Base-by-base conservation (phyloP, 1,140 invertebrate species). In the Drosophila arizonae region DNA sequence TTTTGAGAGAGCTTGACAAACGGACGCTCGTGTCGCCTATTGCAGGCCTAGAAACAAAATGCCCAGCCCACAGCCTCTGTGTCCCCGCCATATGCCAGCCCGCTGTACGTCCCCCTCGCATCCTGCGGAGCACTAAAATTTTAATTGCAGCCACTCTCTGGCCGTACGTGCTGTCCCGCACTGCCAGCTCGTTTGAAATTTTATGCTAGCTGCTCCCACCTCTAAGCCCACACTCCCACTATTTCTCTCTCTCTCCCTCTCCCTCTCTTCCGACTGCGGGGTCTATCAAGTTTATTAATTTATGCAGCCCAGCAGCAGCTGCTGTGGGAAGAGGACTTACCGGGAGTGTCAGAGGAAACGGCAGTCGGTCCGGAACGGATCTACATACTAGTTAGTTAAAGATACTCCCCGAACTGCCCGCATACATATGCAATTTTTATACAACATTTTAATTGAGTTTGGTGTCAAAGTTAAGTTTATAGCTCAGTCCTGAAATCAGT, bases 401-500 rank as follows among this genome's bases (percentile, higher is more conserved):
- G 39, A 63, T 51, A 63, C 43, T 41, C 56, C 52, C 30, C 79
- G 51, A 60, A 46, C 70, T 43, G 67, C 72, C 60, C 52, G 52
- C 77, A 81, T 79, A 77, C 79, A 88, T 86, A 87, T 88, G 82
- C 76, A 79, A 77, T 87, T 87, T 79, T 79, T 74, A 74, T 76
- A 51, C 73, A 82, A 79, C 84, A 82, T 79, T 87, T 87, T 87
- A 88, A 87, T 87, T 87, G 82, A 87, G 82, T 87, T 87, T 78
- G 84, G 54, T 66, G 76, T 55, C 66, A 87, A 87, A 87, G 79
- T 84, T 82, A 87, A 88, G 69, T 88, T 87, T 77, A 82, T 88
- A 77, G n/a, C 68, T 58, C 21, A 54, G 48, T 57, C 65, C 50
- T 57, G 70, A 70, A 63, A 55, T 33, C 45, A 55, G n/a, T 24